Evolutionary conservation across 1,140 invertebrate species (phyloP).

Genomic region (Metopolophium dirhodum): DNA sequence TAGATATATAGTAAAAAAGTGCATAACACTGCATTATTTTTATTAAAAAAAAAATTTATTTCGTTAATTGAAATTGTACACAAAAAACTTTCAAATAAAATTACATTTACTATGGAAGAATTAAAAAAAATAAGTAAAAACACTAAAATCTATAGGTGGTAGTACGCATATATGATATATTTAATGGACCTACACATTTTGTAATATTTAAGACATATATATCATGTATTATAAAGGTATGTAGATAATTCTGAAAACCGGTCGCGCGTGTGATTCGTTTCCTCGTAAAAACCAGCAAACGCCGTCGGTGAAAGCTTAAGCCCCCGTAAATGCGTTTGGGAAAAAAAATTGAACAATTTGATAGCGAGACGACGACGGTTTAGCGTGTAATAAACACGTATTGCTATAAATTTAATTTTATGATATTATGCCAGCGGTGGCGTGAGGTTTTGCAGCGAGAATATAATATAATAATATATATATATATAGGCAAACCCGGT

Average conservation of each 20-base stretch:
- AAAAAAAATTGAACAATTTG: background rate
- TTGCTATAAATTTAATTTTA: slow-evolving; percentile 30
- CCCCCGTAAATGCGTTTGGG: background rate
- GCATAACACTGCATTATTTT: background rate
- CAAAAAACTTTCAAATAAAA: background rate
- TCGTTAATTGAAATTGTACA: background rate
- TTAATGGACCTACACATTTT: background rate
- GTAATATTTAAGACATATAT: background rate
- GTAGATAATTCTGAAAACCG: background rate
- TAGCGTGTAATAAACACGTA: slow-evolving; percentile 13
- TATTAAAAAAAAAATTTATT: background rate
- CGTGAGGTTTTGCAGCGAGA: too few species aligned
- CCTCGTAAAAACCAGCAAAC: background rate
- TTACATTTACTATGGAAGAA: too few species aligned
- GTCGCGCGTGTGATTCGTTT: background rate
- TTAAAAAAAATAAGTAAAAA: background rate
- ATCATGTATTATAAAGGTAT: background rate
- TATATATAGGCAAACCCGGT: background rate
- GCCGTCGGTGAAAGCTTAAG: background rate
- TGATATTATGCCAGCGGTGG: background rate
- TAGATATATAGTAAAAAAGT: background rate
- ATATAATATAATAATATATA: background rate
- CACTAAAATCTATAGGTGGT: background rate
- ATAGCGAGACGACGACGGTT: background rate
- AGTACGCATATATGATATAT: background rate